A percentile compares a stretch with the other conserved stretches of the same genome.
These are phyloP conservation scores for Picus viridis DNA, from an alignment of 2,797 vertebrate genomes.

Conservation along the genomic window DNA sequence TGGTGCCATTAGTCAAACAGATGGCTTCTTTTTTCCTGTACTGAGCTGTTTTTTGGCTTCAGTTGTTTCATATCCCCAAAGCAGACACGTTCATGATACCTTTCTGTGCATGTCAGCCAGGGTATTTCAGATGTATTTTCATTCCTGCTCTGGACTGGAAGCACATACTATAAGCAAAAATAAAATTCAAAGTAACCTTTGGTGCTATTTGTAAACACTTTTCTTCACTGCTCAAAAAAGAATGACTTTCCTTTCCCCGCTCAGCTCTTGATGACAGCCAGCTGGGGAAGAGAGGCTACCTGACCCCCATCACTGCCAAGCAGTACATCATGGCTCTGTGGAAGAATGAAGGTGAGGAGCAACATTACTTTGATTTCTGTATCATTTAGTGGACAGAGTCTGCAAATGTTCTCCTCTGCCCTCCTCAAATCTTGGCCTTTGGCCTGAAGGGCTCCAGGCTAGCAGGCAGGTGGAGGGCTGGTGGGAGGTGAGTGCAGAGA, in stretches of 20 bases:
- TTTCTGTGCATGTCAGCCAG: not conserved
- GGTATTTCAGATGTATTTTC: not conserved
- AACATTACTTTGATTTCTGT: not conserved
- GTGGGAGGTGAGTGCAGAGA: not conserved
- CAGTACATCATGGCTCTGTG: constrained; percentile 87
- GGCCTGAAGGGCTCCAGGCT: not conserved
- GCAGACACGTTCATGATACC: not conserved
- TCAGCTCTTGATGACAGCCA: constrained; percentile 77
- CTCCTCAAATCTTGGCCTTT: not conserved
- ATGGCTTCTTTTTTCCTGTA: not conserved
- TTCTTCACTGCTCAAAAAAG: too few relatives aligned
- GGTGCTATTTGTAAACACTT: not conserved
- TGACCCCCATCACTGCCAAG: constrained; percentile 88
- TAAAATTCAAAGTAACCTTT: not conserved
- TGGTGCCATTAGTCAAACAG: not conserved
- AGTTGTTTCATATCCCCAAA: not conserved
- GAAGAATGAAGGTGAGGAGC: constrained; percentile 88
- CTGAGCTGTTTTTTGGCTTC: not conserved
- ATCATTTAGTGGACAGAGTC: not conserved
- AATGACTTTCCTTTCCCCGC: not conserved
- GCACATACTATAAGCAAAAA: not conserved
- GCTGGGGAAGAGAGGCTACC: constrained; percentile 86
- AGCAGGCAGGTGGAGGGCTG: not conserved
- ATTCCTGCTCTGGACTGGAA: not conserved
- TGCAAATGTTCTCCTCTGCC: not conserved